These are phyloP conservation scores for Octodon degus DNA, from an alignment of 2,113 vertebrate species.

Conservation along the genomic window DNA sequence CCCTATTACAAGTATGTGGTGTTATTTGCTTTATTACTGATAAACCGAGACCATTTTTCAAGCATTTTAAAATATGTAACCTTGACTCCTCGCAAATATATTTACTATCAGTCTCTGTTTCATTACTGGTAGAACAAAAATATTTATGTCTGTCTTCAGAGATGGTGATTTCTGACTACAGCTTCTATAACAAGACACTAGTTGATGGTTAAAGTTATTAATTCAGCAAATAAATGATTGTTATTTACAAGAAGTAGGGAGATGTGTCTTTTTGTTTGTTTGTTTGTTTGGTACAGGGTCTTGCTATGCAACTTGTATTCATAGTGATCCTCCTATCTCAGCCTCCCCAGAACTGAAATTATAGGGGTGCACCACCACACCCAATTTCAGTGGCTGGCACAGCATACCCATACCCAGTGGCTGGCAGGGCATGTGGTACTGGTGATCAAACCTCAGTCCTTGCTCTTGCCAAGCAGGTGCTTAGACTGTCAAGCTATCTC, in stretches of 20 bases:
- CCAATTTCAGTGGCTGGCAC: too few species aligned
- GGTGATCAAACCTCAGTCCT: too few species aligned
- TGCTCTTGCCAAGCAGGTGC: too few species aligned
- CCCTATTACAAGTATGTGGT: conserved; percentile 92
- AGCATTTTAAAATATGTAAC: background rate
- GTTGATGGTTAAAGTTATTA: background rate
- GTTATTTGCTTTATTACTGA: conserved; percentile 15
- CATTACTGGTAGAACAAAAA: conserved; percentile 11
- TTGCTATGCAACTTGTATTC: too few species aligned
- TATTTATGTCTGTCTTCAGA: background rate
- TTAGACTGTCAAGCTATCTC: too few species aligned
- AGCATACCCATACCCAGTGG: too few species aligned
- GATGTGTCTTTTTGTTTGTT: background rate
- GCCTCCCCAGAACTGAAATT: too few species aligned
- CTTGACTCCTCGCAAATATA: background rate
- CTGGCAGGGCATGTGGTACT: too few species aligned
- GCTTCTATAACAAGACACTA: background rate
- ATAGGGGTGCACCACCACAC: too few species aligned
- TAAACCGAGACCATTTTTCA: background rate
- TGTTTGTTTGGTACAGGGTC: too few species aligned
- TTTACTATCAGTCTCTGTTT: conserved; percentile 25
- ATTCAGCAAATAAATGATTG: background rate
- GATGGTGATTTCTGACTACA: background rate
- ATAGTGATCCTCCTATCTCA: too few species aligned
- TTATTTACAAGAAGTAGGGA: background rate